Base-by-base conservation (phyloP, 2,797 vertebrate species). In the Sarcoramphus papa region DNA sequence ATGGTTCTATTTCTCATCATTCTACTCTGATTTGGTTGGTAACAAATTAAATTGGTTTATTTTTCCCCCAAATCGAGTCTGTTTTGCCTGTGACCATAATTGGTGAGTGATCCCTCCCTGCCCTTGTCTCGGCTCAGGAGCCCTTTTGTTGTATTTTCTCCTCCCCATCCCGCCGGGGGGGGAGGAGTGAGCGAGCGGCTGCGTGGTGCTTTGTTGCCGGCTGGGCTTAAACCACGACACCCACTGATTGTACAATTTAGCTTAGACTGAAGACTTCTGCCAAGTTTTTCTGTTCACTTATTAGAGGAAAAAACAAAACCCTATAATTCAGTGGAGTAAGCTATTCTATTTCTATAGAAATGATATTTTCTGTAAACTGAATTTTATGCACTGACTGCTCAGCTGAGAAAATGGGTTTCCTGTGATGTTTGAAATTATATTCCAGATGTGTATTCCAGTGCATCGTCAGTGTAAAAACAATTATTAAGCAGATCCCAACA, bases 311-410 rank as follows among this genome's bases (percentile, higher is more conserved):
- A 80, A 64, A 63, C 60, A 68, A 84, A 80, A 62, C 87, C 74
- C 67, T 69, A 7, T 95, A 92, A 90, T 51, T 94, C 62, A 76
- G 72, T 47, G 13, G 63, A 85, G 18, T 62, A 86, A 90, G 82
- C n/a, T 69, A 51, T 50, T 69, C n/a, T 37, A 69, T 69, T 94
- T 88, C 93, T 96, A 93, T 35, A 76, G 88, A 88, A 95, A 65
- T 72, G 35, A 56, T 70, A 30, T 22, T 77, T 19, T 92, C 85
- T 79, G 33, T 74, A 77, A 90, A 80, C n/a, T 74, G 69, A 60
- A 60, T 43, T 47, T 20, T 41, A 51, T 64, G 48, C 40, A n/a
- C 50, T 27, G 37, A 28, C 21, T 77, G 41, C 60, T 64, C 50
- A 54, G 40, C 73, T 77, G 20, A 77, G 73, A 30, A n/a, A 60